Evolutionary conservation across 2,797 vertebrate species (phyloP).

Genomic region (Rallus crepitans): DNA sequence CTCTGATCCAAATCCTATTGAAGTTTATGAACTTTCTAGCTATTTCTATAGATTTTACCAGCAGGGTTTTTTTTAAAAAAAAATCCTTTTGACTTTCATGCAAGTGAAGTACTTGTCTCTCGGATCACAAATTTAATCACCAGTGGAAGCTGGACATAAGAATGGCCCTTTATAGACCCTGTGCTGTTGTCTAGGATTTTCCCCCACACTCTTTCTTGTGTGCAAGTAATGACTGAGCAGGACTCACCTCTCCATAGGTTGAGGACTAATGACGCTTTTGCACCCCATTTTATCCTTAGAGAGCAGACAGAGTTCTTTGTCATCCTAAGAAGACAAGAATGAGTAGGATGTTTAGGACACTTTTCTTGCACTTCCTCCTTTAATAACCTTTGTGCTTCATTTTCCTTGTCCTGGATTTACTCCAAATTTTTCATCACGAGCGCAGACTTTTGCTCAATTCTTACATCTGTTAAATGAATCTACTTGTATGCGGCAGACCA

Average conservation of each 20-base stretch:
- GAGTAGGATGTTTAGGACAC: neutral
- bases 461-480: slow-evolving; percentile 46
- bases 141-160: neutral
- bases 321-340: neutral
- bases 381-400: neutral
- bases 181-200: neutral
- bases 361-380: neutral
- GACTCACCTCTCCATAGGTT: neutral
- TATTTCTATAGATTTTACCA: neutral
- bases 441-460: neutral
- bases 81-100: neutral
- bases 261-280: neutral
- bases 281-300: neutral
- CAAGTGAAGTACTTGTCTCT: neutral
- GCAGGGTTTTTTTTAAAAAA: neutral
- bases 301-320: neutral
- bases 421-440: neutral
- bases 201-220: neutral
- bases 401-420: neutral
- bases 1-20: neutral
- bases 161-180: neutral
- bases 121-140: neutral
- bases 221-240: neutral
- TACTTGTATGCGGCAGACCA: neutral
- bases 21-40: neutral